phyloP scores from a whole-genome alignment of 2,888 invertebrate species.

The Drosophila affinis region DNA sequence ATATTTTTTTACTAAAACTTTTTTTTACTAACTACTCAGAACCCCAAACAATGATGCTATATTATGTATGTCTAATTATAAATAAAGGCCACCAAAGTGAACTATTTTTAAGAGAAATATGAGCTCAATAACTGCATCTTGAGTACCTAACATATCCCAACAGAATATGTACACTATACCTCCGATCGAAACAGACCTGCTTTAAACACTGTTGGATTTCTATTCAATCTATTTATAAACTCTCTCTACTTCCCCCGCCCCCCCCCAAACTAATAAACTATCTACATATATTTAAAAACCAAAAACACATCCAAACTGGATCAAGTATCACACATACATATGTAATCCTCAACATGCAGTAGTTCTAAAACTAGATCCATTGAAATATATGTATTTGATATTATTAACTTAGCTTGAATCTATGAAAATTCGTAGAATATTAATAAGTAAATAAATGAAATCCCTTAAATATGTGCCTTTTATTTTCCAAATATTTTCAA shows the following conservation, averaged over 20 bases:
- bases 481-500: neutral
- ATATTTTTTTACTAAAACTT: conserved; percentile 41
- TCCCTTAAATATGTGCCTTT: conserved; percentile 6
- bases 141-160: conserved; percentile 60
- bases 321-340: neutral
- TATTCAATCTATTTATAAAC: neutral
- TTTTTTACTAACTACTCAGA: conserved; percentile 34
- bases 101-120: conserved; percentile 22
- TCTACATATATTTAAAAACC: conserved; percentile 6
- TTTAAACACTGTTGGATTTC: conserved; percentile 14
- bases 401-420: conserved; percentile 17
- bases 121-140: conserved; percentile 34
- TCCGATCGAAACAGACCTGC: conserved; percentile 55
- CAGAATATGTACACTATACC: conserved; percentile 56
- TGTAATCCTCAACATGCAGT: conserved; percentile 9
- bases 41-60: conserved; percentile 18
- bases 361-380: conserved; percentile 22
- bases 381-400: conserved; percentile 38
- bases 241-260: conserved; percentile 2
- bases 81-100: conserved; percentile 37
- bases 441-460: conserved; percentile 30
- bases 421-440: conserved; percentile 14
- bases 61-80: conserved; percentile 28
- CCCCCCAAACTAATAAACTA: neutral
- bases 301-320: conserved; percentile 4